Evolutionary conservation across 2,888 invertebrate genomes (phyloP).

Genomic region (Apamea sordens): DNA sequence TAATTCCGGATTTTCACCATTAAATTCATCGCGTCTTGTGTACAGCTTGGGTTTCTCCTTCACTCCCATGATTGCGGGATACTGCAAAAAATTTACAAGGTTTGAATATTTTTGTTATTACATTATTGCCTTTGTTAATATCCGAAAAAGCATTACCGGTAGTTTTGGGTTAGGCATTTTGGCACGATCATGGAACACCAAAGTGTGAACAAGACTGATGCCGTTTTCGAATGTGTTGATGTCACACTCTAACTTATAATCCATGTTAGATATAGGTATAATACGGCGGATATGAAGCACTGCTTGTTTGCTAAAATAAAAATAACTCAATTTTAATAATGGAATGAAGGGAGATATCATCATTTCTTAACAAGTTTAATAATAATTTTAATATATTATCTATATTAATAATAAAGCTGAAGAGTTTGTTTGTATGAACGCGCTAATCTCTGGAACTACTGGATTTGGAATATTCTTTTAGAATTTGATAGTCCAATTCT

Average conservation of each 20-base stretch:
- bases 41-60: constrained; percentile 80
- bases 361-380: neutral
- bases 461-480: too few relatives aligned
- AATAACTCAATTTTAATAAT: neutral
- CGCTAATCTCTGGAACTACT: too few relatives aligned
- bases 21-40: constrained; percentile 77
- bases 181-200: constrained; percentile 85
- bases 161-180: constrained; percentile 75
- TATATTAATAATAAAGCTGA: neutral
- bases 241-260: constrained; percentile 79
- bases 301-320: constrained; percentile 81
- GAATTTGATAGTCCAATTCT: too few relatives aligned
- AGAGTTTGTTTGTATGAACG: too few relatives aligned
- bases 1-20: constrained; percentile 81
- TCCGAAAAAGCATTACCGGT: constrained; percentile 67
- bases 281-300: constrained; percentile 80
- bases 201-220: constrained; percentile 82
- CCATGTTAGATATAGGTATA: constrained; percentile 68
- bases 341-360: neutral
- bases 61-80: constrained; percentile 72
- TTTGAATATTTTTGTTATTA: neutral
- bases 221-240: constrained; percentile 83
- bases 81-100: constrained; percentile 73
- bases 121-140: neutral
- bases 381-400: neutral